Percentiles rank a stretch among this genome's conserved stretches.
phyloP scores from a whole-genome alignment of 2,797 vertebrate species.

The Phataginus tricuspis region DNA sequence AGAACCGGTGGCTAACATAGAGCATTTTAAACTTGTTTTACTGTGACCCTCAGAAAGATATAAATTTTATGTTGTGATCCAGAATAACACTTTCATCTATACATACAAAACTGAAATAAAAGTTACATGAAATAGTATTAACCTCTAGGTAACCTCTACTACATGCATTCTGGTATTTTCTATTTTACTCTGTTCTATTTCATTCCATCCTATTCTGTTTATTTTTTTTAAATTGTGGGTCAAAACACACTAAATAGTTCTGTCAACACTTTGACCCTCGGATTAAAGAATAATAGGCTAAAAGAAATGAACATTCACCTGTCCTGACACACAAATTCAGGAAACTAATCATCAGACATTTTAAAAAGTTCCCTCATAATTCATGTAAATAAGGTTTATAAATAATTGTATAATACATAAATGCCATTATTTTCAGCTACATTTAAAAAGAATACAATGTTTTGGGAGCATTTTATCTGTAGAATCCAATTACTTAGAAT shows the following conservation, averaged over 20 bases:
- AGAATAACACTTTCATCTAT: neutral
- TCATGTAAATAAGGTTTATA: neutral
- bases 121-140: neutral
- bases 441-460: neutral
- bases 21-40: neutral
- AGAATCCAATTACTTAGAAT: conserved; percentile 30
- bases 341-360: neutral
- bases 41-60: neutral
- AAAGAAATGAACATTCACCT: neutral
- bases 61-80: neutral
- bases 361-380: neutral
- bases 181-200: neutral
- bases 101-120: neutral
- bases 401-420: neutral
- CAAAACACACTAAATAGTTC: neutral
- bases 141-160: neutral
- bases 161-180: neutral
- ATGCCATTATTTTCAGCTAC: neutral
- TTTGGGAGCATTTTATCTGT: neutral
- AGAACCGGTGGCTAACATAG: neutral
- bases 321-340: neutral
- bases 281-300: neutral
- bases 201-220: neutral
- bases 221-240: neutral
- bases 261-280: neutral